phyloP scores from a whole-genome alignment of 1,140 invertebrate genomes.

The Neomicropteryx cornuta region DNA sequence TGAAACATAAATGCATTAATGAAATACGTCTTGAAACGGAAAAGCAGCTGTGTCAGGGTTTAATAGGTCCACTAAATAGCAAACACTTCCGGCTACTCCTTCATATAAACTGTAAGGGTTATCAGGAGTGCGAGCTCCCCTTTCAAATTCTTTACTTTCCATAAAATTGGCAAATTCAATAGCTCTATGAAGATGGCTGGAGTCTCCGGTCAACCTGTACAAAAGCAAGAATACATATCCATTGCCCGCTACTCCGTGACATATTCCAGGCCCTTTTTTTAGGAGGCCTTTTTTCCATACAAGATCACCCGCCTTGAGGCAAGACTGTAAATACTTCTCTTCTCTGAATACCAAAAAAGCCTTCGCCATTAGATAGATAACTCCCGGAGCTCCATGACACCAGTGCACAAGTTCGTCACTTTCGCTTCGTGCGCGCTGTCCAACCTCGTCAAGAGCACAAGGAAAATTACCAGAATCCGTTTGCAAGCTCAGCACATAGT shows the following conservation, averaged over 20 bases:
- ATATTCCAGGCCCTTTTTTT: slow-evolving; percentile 72
- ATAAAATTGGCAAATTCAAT: slow-evolving; percentile 69
- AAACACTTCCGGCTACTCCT: slow-evolving; percentile 75
- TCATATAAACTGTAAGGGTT: slow-evolving; percentile 75
- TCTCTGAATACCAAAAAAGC: slow-evolving; percentile 68
- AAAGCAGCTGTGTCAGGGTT: slow-evolving; percentile 65
- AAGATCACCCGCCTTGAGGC: slow-evolving; percentile 57
- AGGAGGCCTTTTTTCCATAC: slow-evolving; percentile 73
- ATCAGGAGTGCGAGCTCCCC: slow-evolving; percentile 64
- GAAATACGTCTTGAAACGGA: slow-evolving; percentile 75
- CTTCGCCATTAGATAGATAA: slow-evolving; percentile 70
- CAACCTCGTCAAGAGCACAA: slow-evolving; percentile 59
- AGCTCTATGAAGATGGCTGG: slow-evolving; percentile 62
- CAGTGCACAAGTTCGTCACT: slow-evolving; percentile 68
- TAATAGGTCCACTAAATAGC: slow-evolving; percentile 67
- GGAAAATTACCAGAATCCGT: slow-evolving; percentile 66
- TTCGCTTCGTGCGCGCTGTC: slow-evolving; percentile 27
- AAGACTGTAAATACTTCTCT: slow-evolving; percentile 58
- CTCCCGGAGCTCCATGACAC: slow-evolving; percentile 80
- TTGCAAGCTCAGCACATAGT: slow-evolving; percentile 54
- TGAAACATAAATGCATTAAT: no score
- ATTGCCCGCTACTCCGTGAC: slow-evolving; percentile 78
- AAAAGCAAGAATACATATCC: slow-evolving; percentile 76
- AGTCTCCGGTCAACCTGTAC: slow-evolving; percentile 62
- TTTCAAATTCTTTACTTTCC: slow-evolving; percentile 50